Percentiles rank a stretch among this genome's conserved stretches.
Evolutionary conservation across 1,140 invertebrate genomes (phyloP).

Genomic region (Brachionus asplanchnoidis): DNA sequence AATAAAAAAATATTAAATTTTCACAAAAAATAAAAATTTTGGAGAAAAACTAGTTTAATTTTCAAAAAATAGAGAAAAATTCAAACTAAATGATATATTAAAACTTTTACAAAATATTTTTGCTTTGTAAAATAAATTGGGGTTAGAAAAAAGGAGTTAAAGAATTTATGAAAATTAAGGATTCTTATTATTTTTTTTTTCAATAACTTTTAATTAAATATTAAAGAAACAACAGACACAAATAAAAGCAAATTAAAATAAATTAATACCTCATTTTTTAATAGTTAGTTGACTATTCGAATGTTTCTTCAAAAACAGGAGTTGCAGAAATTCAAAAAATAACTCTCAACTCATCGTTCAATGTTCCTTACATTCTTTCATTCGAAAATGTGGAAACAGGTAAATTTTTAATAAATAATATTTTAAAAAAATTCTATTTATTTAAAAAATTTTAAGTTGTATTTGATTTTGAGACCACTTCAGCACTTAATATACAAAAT

Average conservation of each 20-base stretch:
- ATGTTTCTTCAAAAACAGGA: neutral
- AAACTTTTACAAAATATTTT: no score
- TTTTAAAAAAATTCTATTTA: neutral
- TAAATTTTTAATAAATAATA: neutral
- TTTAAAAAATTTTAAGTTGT: neutral
- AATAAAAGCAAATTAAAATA: neutral
- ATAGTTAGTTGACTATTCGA: neutral
- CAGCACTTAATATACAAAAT: neutral
- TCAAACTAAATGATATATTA: no score
- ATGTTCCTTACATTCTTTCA: neutral
- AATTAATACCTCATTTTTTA: neutral
- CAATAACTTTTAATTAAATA: no score
- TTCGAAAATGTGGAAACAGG: conserved; percentile 19
- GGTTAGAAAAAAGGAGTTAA: no score
- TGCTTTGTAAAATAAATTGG: no score
- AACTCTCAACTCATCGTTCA: neutral
- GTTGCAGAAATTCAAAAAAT: neutral
- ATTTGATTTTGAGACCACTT: conserved; percentile 19
- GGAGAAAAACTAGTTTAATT: no score
- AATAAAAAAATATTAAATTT: no score
- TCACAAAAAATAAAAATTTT: no score
- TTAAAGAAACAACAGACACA: neutral
- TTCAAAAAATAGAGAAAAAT: no score
- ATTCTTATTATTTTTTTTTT: neutral
- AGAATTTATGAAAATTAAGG: no score